A percentile compares a stretch with the other conserved stretches of the same genome.
These are phyloP conservation scores for Cossypha niveicapilla DNA, from an alignment of 2,797 vertebrate genomes.

Conservation along the genomic window DNA sequence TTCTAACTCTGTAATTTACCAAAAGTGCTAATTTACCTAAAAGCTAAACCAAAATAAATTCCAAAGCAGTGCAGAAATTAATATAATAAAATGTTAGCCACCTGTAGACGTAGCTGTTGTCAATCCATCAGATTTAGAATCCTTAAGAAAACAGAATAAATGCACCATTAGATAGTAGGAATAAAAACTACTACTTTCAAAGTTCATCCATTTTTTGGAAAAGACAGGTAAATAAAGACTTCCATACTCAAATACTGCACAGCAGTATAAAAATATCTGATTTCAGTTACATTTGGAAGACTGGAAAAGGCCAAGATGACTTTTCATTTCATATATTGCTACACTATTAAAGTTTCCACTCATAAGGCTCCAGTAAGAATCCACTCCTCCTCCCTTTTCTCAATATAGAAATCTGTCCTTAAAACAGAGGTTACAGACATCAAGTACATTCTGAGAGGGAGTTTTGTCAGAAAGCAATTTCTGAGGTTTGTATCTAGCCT, in stretches of 20 bases:
- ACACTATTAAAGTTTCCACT: neutral
- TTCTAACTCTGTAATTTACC: neutral
- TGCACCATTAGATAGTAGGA: conserved; percentile 26
- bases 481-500: neutral
- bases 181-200: neutral
- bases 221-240: neutral
- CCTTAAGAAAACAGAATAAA: conserved; percentile 66
- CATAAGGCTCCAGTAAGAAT: neutral
- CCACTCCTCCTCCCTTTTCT: neutral
- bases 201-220: neutral
- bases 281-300: neutral
- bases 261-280: neutral
- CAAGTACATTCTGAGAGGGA: neutral
- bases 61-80: neutral
- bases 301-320: neutral
- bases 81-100: conserved; percentile 63
- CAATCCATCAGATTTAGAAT: conserved; percentile 82
- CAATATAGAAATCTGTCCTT: neutral
- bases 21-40: neutral
- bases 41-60: neutral
- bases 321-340: neutral
- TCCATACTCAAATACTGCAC: neutral
- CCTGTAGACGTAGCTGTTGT: conserved; percentile 82
- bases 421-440: neutral
- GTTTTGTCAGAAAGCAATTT: neutral